Evolutionary conservation across 2,888 invertebrate species (phyloP).

Genomic region (Drosophila infuscata): DNA sequence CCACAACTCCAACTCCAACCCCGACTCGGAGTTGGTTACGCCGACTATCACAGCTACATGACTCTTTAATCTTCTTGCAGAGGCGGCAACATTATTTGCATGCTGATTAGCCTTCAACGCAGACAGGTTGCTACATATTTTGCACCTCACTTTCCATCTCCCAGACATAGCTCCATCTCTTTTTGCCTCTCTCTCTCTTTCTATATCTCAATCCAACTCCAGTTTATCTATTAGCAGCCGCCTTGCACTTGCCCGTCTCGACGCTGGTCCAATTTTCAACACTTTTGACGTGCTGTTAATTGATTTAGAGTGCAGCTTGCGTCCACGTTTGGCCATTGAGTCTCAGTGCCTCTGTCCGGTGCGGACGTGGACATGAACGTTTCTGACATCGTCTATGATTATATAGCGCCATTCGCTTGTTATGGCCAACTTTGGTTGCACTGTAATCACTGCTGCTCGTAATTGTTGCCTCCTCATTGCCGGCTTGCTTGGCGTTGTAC

Average conservation of each 20-base stretch:
- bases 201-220: constrained; percentile 1
- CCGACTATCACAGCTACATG: constrained; percentile 70
- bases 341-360: constrained; percentile 28
- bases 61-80: constrained; percentile 70
- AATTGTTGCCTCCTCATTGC: constrained; percentile 66
- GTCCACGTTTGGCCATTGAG: constrained; percentile 47
- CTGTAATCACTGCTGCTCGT: constrained; percentile 74
- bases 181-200: background rate
- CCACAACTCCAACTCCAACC: constrained; percentile 8
- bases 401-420: constrained; percentile 76
- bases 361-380: constrained; percentile 18
- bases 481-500: constrained; percentile 44
- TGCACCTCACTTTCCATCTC: constrained; percentile 46
- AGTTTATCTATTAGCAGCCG: constrained; percentile 56
- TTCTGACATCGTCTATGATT: constrained; percentile 66
- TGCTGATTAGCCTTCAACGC: constrained; percentile 78
- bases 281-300: constrained; percentile 81
- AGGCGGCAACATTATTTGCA: constrained; percentile 81
- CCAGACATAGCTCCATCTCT: constrained; percentile 20
- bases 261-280: constrained; percentile 78
- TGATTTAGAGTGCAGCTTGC: constrained; percentile 75
- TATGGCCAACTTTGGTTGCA: constrained; percentile 76
- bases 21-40: no score
- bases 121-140: constrained; percentile 63
- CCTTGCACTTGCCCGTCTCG: constrained; percentile 41